Base-by-base conservation (phyloP, 37 sponge, comb jelly and placozoan genomes). In the Spongilla lacustris region DNA sequence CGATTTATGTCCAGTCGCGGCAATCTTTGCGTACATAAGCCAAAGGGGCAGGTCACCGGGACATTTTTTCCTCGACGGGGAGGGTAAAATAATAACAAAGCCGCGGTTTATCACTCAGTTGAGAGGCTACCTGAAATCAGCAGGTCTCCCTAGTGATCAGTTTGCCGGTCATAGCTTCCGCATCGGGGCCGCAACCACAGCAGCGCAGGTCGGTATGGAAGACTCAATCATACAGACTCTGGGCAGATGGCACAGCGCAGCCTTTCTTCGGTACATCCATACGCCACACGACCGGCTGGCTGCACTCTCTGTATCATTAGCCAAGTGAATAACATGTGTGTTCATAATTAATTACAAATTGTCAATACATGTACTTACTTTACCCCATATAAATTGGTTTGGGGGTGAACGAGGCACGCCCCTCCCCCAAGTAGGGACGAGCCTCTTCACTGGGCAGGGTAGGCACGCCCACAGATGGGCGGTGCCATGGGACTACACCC, bases 131-230 rank as follows among this genome's bases (percentile, higher is more conserved):
- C 5, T 74, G 22, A 74, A 22, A 74, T 23, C 75, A 74, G 30
- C 35, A 23, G 75, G 31, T 21, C 30, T 74, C 23, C 75, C 75
- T 36, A 29, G 30, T 28, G 29, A 78, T 21, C 28, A 78, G 17
- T 78, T 50, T 78, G 79, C 79, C 13, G 79, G 50, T 23, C 79
- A 78, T n/a, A 50, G 58, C 21, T 78, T 78, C 58, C 50, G 79
- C 46, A 78, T 78, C 24, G 79, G 79, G 46, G 79, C 58, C 28
- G 79, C 79, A 26, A 78, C 79, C 36, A 50, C 49, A 78, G 79
- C 79, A 27, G 49, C 48, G 30, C 28, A 29, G 23, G 49, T 23
- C 26, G n/a, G 50, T 14, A 78, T 78, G 28, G 58, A 50, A 37
- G 79, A 78, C 46, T 78, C 58, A 29, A 22, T 27, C 28, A 78